A percentile compares a stretch with the other conserved stretches of the same genome.
Conservation (phyloP, 2,888 invertebrate genomes). For the Heliconius cydno region DNA sequence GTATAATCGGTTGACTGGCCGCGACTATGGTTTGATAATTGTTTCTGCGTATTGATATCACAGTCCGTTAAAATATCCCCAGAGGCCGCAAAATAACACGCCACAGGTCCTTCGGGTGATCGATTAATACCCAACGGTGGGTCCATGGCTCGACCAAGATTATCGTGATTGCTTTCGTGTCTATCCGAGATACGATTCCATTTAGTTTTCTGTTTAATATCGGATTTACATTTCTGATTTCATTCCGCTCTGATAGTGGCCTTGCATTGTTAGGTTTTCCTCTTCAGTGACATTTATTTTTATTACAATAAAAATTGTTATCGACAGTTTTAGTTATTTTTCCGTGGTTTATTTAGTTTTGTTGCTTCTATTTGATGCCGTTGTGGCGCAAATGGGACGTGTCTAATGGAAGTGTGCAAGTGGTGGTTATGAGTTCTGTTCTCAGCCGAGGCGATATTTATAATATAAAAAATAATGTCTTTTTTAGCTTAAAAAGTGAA, state of each 20-base stretch:
- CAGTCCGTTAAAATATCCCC: conserved; percentile 41
- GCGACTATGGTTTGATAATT: conserved; percentile 38
- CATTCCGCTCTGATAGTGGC: conserved; percentile 40
- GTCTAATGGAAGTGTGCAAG: neutral
- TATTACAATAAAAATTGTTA: conserved; percentile 30
- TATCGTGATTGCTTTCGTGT: conserved; percentile 51
- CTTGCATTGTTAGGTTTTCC: conserved; percentile 46
- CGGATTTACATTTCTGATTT: conserved; percentile 47
- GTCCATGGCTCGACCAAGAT: conserved; percentile 60
- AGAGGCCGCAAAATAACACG: conserved; percentile 48
- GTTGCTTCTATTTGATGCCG: neutral
- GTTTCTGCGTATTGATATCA: conserved; percentile 46
- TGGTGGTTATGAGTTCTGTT: neutral
- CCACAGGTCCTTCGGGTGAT: conserved; percentile 57
- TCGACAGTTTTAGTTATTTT: conserved; percentile 23
- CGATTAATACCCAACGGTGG: conserved; percentile 59
- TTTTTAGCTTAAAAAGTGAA: neutral
- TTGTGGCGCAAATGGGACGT: neutral
- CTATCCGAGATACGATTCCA: conserved; percentile 46
- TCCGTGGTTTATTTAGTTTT: conserved; percentile 7
- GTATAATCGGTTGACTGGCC: conserved; percentile 5
- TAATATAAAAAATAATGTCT: neutral
- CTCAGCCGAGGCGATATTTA: neutral
- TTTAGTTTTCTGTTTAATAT: conserved; percentile 48
- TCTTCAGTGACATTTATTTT: conserved; percentile 37